These are phyloP conservation scores for Pogonocherus hispidulus DNA, from an alignment of 2,888 invertebrate species.

Conservation along the genomic window DNA sequence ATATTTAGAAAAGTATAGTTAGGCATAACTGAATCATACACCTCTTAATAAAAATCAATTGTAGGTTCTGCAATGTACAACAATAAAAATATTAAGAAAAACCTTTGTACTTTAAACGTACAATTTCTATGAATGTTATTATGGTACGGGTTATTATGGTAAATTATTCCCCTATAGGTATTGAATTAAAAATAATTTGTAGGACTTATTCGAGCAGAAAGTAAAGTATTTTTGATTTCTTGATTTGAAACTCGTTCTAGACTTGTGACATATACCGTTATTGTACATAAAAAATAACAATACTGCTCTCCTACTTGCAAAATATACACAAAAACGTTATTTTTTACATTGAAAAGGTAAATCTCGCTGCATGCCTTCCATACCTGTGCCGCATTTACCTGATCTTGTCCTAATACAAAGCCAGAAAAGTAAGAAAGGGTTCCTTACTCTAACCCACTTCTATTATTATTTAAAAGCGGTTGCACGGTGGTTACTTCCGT, in stretches of 20 bases:
- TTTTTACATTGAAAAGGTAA: slow-evolving; percentile 47
- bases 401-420: slow-evolving; percentile 46
- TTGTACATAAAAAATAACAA: slow-evolving; percentile 38
- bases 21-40: too few species aligned
- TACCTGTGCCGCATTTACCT: slow-evolving; percentile 46
- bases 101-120: too few species aligned
- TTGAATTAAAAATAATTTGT: too few species aligned
- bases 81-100: too few species aligned
- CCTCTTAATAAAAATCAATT: too few species aligned
- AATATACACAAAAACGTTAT: slow-evolving; percentile 43
- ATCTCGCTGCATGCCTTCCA: slow-evolving; percentile 35
- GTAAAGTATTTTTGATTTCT: not conserved
- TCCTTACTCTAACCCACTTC: slow-evolving; percentile 38
- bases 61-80: too few species aligned
- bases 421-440: slow-evolving; percentile 45
- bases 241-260: not conserved
- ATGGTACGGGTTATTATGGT: too few species aligned
- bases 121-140: too few species aligned
- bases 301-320: slow-evolving; percentile 11
- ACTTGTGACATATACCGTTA: slow-evolving; percentile 24
- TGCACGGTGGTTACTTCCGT: slow-evolving; percentile 62
- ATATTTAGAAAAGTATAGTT: too few species aligned
- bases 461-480: slow-evolving; percentile 61
- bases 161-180: too few species aligned
- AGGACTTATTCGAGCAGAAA: not conserved